phyloP scores from a whole-genome alignment of 53 echinoderm and acorn worm species.

The Henricia sp. region DNA sequence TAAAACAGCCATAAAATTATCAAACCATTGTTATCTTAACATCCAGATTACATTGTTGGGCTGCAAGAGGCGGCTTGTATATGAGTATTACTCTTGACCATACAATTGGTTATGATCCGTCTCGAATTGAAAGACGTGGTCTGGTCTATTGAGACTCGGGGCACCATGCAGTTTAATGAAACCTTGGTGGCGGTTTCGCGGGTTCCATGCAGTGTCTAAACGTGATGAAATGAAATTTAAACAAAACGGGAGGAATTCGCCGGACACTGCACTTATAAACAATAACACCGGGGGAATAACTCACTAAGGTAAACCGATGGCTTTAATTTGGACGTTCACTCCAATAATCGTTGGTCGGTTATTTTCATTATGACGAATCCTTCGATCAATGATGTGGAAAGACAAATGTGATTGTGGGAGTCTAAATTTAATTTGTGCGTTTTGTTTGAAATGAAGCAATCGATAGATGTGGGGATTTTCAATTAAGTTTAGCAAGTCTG shows the following conservation, averaged over 20 bases:
- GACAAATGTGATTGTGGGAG: no score
- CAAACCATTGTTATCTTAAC: constrained; percentile 40
- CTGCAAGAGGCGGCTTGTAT: no score
- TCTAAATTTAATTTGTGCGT: no score
- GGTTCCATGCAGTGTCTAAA: constrained; percentile 2
- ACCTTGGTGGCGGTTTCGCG: constrained; percentile 8
- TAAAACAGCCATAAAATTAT: constrained; percentile 47
- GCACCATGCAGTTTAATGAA: constrained; percentile 27
- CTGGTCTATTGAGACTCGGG: neutral
- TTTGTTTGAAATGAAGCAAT: no score
- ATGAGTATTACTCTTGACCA: neutral
- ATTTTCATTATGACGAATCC: no score
- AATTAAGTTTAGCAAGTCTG: no score
- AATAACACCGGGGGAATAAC: constrained; percentile 30
- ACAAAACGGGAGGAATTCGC: constrained; percentile 22
- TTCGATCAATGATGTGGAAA: no score
- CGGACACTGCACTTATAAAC: constrained; percentile 54
- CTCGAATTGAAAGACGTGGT: constrained; percentile 13
- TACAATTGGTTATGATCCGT: neutral
- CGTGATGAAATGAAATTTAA: constrained; percentile 12
- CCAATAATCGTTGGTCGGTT: no score
- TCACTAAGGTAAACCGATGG: no score
- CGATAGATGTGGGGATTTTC: no score
- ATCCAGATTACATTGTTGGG: neutral
- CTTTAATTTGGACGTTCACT: no score